Percentiles rank a stretch among this genome's conserved stretches.
phyloP scores from a whole-genome alignment of 2,113 vertebrate genomes.

The Tonatia bakeri region DNA sequence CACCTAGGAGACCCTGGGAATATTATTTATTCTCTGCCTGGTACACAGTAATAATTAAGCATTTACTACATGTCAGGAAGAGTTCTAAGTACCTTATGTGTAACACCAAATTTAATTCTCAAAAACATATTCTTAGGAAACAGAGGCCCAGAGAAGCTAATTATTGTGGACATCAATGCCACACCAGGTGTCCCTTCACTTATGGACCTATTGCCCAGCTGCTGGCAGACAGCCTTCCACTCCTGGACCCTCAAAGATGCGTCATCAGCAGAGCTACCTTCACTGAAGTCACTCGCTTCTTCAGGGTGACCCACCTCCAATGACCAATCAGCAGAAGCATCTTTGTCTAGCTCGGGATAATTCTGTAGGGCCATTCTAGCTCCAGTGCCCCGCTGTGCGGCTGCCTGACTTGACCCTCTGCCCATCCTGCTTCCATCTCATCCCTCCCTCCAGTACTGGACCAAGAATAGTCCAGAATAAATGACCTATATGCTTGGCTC shows the following conservation, averaged over 20 bases:
- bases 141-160: neutral
- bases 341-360: neutral
- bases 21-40: neutral
- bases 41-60: neutral
- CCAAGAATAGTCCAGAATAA: neutral
- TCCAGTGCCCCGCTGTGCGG: neutral
- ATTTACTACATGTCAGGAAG: neutral
- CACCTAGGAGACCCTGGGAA: neutral
- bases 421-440: neutral
- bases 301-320: neutral
- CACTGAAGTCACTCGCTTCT: neutral
- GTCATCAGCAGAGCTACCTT: neutral
- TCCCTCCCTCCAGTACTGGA: neutral
- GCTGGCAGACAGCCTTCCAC: neutral
- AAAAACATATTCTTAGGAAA: constrained; percentile 1
- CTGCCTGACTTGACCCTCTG: neutral
- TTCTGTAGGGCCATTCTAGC: neutral
- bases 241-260: neutral
- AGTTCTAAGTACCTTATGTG: neutral
- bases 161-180: neutral
- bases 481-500: neutral
- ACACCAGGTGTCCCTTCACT: neutral
- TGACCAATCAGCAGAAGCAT: neutral
- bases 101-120: neutral
- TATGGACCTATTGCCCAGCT: no score